A percentile compares a stretch with the other conserved stretches of the same genome.
Evolutionary conservation across 1,140 invertebrate species (phyloP).

Genomic region (Scylla paramamosain): DNA sequence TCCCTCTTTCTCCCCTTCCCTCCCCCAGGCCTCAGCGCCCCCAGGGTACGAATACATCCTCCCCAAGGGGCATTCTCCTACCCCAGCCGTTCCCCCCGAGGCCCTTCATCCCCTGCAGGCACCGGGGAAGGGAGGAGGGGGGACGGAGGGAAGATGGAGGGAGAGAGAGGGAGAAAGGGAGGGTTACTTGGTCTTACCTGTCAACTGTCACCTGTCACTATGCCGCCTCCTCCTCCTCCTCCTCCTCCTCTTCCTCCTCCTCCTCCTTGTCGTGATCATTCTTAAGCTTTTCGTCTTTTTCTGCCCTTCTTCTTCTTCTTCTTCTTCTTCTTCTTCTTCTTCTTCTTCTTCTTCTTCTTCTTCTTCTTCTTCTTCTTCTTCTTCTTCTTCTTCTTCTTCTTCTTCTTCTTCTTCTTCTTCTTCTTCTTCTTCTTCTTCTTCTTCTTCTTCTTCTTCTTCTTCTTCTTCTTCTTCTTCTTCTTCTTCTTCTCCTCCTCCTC

Average conservation of each 20-base stretch:
- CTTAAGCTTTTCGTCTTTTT: not conserved
- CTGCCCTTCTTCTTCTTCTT: not conserved
- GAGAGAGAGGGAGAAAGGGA: not conserved
- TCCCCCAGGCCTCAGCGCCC: not conserved
- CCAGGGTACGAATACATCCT: not conserved
- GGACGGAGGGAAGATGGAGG: not conserved
- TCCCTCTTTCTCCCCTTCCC: not conserved
- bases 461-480: no score
- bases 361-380: no score
- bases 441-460: no score
- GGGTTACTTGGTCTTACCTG: not conserved
- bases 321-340: not conserved
- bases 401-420: no score
- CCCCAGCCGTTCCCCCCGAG: not conserved
- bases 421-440: no score
- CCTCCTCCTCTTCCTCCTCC: conserved; percentile 8
- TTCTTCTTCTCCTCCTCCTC: not conserved
- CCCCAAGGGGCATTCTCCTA: not conserved
- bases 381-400: not conserved
- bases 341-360: not conserved
- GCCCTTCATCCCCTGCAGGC: not conserved
- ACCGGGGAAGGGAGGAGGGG: not conserved
- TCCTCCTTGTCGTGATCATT: not conserved
- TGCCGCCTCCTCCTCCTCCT: not conserved
- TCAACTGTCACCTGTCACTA: conserved; percentile 1